Conservation (phyloP, 2,113 vertebrate species). For the Halichoerus grypus region DNA sequence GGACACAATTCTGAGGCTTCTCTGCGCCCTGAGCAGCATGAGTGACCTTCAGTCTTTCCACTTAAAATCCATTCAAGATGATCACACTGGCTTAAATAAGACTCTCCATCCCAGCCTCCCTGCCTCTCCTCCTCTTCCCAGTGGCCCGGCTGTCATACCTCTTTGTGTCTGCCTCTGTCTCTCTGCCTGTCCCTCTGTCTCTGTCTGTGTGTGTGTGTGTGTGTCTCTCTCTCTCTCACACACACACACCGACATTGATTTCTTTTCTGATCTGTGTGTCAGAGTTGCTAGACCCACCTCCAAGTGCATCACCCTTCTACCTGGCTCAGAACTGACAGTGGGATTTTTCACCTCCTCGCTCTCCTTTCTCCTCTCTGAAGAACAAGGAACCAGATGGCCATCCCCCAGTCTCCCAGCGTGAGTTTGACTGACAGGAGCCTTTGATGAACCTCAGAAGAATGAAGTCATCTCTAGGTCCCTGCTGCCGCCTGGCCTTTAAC, state of each 20-base stretch:
- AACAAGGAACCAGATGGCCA: conserved; percentile 96
- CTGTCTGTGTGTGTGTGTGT: neutral
- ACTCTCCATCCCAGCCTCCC: neutral
- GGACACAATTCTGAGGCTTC: conserved; percentile 78
- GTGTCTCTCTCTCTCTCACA: too few relatives aligned
- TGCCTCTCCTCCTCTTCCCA: neutral
- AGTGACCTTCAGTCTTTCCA: conserved; percentile 86
- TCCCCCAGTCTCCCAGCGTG: conserved; percentile 96
- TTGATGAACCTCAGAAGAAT: conserved; percentile 94
- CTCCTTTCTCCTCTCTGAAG: conserved; percentile 91
- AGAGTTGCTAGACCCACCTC: conserved; percentile 63
- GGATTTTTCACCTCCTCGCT: conserved; percentile 89
- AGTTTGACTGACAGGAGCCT: conserved; percentile 96
- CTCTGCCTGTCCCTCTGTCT: neutral
- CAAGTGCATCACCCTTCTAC: conserved; percentile 79
- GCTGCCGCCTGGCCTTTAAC: conserved; percentile 89
- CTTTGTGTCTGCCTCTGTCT: neutral
- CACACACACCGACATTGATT: neutral
- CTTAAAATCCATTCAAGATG: conserved; percentile 82
- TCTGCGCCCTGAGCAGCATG: conserved; percentile 79
- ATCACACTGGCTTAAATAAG: conserved; percentile 71
- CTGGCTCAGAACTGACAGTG: conserved; percentile 84
- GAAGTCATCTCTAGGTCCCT: conserved; percentile 91
- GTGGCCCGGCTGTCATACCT: neutral
- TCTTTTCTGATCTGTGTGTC: neutral